A percentile compares a stretch with the other conserved stretches of the same genome.
Evolutionary conservation across 2,797 vertebrate species (phyloP).

Genomic region (Gobio occitaniae): DNA sequence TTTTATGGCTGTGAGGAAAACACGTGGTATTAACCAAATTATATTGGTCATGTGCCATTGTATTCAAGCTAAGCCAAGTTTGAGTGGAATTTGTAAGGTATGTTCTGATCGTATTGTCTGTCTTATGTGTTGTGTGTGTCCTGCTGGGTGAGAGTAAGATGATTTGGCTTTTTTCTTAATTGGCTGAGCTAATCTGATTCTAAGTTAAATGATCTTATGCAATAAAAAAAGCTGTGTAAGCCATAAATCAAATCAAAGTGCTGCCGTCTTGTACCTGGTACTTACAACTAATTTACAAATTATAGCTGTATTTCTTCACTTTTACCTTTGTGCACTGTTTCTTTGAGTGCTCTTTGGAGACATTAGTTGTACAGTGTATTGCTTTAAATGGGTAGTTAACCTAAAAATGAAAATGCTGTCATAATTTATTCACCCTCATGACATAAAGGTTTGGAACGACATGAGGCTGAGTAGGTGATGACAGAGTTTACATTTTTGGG

Average conservation of each 20-base stretch:
- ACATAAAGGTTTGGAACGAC: not conserved
- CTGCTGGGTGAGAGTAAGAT: not conserved
- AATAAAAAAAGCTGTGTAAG: constrained; percentile 23
- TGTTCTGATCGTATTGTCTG: not conserved
- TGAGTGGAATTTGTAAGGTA: constrained; percentile 9
- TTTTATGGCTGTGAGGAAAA: not conserved
- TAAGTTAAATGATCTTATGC: constrained; percentile 20
- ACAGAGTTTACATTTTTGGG: not conserved
- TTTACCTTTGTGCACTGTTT: not conserved
- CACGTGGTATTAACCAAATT: not conserved
- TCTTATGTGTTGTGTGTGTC: not conserved
- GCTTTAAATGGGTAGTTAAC: not conserved
- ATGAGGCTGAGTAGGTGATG: not conserved
- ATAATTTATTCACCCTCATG: not conserved
- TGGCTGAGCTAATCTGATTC: constrained; percentile 27
- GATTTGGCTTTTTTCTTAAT: constrained; percentile 29
- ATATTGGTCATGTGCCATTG: not conserved
- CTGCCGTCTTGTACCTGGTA: not conserved
- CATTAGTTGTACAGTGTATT: not conserved
- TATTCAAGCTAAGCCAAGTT: constrained; percentile 2
- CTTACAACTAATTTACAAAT: not conserved
- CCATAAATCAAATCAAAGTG: constrained; percentile 25
- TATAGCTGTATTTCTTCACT: not conserved
- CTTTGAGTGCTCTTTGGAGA: not conserved
- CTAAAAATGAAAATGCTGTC: not conserved